Percentiles rank a stretch among this genome's conserved stretches.
Conservation (phyloP, 23 tunicate genomes). For the Trididemnum clinides region DNA sequence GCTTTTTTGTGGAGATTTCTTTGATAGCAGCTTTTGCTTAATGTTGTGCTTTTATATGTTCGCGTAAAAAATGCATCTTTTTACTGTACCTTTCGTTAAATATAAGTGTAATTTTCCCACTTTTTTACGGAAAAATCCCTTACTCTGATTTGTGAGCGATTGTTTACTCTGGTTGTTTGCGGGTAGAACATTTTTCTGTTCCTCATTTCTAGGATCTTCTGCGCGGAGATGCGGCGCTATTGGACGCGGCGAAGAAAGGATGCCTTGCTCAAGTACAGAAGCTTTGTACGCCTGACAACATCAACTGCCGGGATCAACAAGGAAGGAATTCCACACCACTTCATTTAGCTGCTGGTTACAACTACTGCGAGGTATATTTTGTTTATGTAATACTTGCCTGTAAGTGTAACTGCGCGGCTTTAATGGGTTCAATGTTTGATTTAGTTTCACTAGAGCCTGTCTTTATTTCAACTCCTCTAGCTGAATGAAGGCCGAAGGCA, state of each 20-base stretch:
- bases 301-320: conserved; percentile 97
- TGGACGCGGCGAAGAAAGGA: conserved; percentile 99
- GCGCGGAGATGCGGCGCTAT: conserved; percentile 92
- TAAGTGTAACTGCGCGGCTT: too few relatives aligned
- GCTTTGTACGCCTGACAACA: conserved; percentile 87
- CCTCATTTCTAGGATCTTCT: conserved; percentile 69
- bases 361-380: conserved; percentile 77
- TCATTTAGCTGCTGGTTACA: conserved; percentile 98
- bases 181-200: neutral
- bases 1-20: too few relatives aligned
- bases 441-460: too few relatives aligned
- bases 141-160: neutral
- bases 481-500: too few relatives aligned
- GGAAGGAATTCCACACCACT: conserved; percentile 99
- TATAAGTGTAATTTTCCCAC: too few relatives aligned
- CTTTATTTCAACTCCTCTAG: too few relatives aligned
- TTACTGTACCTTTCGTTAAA: neutral
- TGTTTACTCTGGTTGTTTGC: neutral
- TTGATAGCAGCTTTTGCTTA: too few relatives aligned
- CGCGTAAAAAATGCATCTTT: neutral
- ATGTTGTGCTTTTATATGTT: too few relatives aligned
- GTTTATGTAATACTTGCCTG: too few relatives aligned
- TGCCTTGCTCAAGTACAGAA: conserved; percentile 96
- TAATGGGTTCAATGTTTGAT: too few relatives aligned
- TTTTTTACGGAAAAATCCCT: too few relatives aligned